These are phyloP conservation scores for Regulus satrapa DNA, from an alignment of 2,113 vertebrate genomes.

Conservation along the genomic window DNA sequence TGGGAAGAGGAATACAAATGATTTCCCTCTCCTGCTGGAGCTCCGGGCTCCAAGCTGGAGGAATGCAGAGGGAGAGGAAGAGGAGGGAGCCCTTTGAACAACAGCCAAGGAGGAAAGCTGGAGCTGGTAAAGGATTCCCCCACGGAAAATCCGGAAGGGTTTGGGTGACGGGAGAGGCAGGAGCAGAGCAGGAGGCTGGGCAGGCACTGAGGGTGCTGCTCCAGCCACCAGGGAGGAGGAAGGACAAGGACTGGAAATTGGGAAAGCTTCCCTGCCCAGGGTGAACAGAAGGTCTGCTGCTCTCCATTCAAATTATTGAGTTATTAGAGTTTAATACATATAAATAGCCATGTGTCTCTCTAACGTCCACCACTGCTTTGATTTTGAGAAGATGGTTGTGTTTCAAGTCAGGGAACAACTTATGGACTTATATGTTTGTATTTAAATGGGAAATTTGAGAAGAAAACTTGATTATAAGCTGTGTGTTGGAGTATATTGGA, in stretches of 20 bases:
- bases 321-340: background rate
- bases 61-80: background rate
- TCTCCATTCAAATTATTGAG: background rate
- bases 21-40: background rate
- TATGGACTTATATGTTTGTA: fast-evolving
- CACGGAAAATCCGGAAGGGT: background rate
- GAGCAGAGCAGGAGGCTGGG: background rate
- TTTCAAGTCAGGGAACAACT: background rate
- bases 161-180: background rate
- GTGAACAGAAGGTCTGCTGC: background rate
- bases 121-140: background rate
- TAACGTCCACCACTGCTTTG: background rate
- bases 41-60: background rate
- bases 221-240: background rate
- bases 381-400: background rate
- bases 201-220: fast-evolving
- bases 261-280: background rate
- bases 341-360: background rate
- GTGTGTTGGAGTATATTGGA: background rate
- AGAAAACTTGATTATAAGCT: background rate
- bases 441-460: background rate
- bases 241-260: background rate
- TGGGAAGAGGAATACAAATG: background rate
- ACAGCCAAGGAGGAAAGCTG: background rate
- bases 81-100: background rate